phyloP scores from a whole-genome alignment of 2,888 invertebrate genomes.

The Nymphalis urticae region DNA sequence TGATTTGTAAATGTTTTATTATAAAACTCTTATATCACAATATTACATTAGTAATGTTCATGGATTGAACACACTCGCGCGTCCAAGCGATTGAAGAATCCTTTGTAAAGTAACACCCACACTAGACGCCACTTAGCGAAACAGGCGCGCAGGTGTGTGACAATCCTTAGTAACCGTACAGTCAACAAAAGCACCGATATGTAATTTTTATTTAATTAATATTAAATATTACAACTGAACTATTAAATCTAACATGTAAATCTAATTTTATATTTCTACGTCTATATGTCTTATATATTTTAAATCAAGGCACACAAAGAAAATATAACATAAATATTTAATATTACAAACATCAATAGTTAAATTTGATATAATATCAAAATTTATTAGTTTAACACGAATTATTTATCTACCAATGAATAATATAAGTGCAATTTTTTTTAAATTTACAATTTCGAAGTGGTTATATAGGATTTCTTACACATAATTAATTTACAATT shows the following conservation, averaged over 20 bases:
- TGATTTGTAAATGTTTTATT: slow-evolving; percentile 39
- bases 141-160: not conserved
- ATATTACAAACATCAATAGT: slow-evolving; percentile 7
- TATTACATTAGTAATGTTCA: slow-evolving; percentile 43
- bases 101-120: not conserved
- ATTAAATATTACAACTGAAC: slow-evolving; percentile 24
- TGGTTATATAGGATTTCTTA: slow-evolving; percentile 15
- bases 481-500: not conserved
- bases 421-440: slow-evolving; percentile 24
- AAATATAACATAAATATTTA: slow-evolving; percentile 20
- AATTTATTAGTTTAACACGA: slow-evolving; percentile 6
- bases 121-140: too few relatives aligned
- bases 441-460: slow-evolving; percentile 25
- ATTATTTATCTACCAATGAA: not conserved
- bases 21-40: slow-evolving; percentile 62
- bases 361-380: slow-evolving; percentile 12
- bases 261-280: slow-evolving; percentile 15
- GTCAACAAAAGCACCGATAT: slow-evolving; percentile 73
- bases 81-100: not conserved
- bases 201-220: slow-evolving; percentile 45
- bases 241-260: slow-evolving; percentile 13
- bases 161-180: slow-evolving; percentile 48
- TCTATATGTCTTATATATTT: not conserved
- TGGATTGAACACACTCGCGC: slow-evolving; percentile 2
- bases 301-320: slow-evolving; percentile 34